phyloP scores from a whole-genome alignment of 2,888 invertebrate species.

The Nemoura dubitans region DNA sequence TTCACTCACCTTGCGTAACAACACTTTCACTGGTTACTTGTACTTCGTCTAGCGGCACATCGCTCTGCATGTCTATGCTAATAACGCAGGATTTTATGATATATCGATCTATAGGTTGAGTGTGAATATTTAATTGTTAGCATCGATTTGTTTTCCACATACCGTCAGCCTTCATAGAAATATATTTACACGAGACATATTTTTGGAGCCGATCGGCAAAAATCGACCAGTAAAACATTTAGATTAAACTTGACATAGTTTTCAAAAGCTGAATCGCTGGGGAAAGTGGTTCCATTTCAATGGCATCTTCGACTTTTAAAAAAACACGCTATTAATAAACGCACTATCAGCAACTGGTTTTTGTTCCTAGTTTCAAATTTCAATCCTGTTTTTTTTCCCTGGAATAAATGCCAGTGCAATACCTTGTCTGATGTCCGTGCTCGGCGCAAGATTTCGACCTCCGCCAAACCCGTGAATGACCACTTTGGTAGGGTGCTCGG shows the following conservation, averaged over 20 bases:
- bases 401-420: conserved; percentile 38
- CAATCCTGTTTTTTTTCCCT: too few relatives aligned
- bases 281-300: conserved; percentile 1
- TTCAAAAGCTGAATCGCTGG: not conserved
- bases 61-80: not conserved
- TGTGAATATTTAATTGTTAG: not conserved
- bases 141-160: not conserved
- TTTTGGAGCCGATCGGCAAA: not conserved
- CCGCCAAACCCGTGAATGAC: conserved; percentile 93
- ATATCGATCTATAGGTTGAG: not conserved
- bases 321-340: not conserved
- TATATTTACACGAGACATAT: not conserved
- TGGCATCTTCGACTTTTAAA: not conserved
- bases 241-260: not conserved
- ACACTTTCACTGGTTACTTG: not conserved
- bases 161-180: not conserved
- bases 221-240: not conserved
- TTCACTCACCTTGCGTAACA: not conserved
- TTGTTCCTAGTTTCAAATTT: not conserved
- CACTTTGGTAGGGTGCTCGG: conserved; percentile 82
- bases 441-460: conserved; percentile 81
- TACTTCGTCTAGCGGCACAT: not conserved
- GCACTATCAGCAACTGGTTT: not conserved
- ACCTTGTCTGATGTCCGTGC: conserved; percentile 81
- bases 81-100: not conserved